Base-by-base conservation (phyloP, 2,797 vertebrate genomes). In the Macroramphosus scolopax region DNA sequence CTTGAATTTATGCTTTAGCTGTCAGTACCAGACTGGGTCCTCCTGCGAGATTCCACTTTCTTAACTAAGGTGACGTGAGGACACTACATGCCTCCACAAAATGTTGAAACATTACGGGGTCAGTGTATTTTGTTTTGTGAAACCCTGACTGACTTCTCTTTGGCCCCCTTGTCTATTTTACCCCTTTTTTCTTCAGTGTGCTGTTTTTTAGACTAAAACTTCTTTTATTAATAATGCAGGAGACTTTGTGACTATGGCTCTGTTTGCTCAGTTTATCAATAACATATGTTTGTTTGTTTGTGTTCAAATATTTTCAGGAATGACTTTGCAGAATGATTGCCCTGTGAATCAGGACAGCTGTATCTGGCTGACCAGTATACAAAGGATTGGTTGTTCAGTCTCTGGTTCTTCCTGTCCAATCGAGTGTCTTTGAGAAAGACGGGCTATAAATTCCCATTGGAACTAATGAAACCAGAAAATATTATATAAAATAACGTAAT, bases 181-280 rank as follows among this genome's bases (percentile, higher is more conserved):
- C 0, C 6, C 5, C 2, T 9, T 20, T 41, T 62, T 1, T 10
- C 12, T 9, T 34, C 3, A 29, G 5, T 13, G 11, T 20, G 16
- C 24, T 39, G 17, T 38, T 33, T 55, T 15, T 43, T 18, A 8
- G 16, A 22, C 17, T 22, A 5, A 36, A 26, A 36, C 17, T 22
- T 40, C 17, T n/a, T n/a, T n/a, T n/a, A n/a, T n/a, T n/a, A n/a
- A n/a, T n/a, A n/a, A n/a, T n/a, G n/a, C n/a, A n/a, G n/a, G n/a
- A n/a, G n/a, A n/a, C n/a, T n/a, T n/a, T 8, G 5, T 28, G 33
- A 14, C 8, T 50, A 16, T 14, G 2, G n/a, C 10, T 15, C 2
- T 16, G n/a, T 40, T 41, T 13, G 6, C 1, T 13, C 9, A 14
- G 2, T 15, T 46, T 31, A 34, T 25, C 15, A 6, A 32, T 26